Evolutionary conservation across 2,113 vertebrate genomes (phyloP).

Genomic region (Spilogale gracilis): DNA sequence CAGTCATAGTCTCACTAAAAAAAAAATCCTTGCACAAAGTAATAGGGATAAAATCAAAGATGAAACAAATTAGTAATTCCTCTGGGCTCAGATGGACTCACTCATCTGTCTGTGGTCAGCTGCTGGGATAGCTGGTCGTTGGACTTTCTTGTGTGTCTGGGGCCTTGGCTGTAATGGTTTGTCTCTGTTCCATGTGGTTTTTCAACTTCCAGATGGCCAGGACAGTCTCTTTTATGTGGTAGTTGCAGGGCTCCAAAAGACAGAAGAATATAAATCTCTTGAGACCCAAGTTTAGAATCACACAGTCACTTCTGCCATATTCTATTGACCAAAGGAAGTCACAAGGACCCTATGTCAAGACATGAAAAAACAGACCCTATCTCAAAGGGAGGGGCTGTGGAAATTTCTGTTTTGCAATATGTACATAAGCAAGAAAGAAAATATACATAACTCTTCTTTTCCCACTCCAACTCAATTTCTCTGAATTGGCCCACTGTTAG

Average conservation of each 20-base stretch:
- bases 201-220: slow-evolving; percentile 33
- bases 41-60: not conserved
- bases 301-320: not conserved
- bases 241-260: not conserved
- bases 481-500: not conserved
- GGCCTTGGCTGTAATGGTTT: not conserved
- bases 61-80: not conserved
- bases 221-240: not conserved
- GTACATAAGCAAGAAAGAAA: not conserved
- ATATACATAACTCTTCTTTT: not conserved
- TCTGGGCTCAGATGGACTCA: not conserved
- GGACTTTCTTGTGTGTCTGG: not conserved
- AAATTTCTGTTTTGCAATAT: not conserved
- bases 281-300: not conserved
- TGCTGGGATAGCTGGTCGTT: not conserved
- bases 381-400: not conserved
- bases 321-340: not conserved
- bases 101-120: not conserved
- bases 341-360: not conserved
- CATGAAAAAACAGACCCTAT: not conserved
- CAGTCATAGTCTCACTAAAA: not conserved
- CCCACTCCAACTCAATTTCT: not conserved
- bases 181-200: slow-evolving; percentile 12
- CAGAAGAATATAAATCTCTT: slow-evolving; percentile 33
- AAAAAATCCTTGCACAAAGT: not conserved